Percentiles rank a stretch among this genome's conserved stretches.
Evolutionary conservation across 2,113 vertebrate species (phyloP).

Genomic region (Onychostruthus taczanowskii): DNA sequence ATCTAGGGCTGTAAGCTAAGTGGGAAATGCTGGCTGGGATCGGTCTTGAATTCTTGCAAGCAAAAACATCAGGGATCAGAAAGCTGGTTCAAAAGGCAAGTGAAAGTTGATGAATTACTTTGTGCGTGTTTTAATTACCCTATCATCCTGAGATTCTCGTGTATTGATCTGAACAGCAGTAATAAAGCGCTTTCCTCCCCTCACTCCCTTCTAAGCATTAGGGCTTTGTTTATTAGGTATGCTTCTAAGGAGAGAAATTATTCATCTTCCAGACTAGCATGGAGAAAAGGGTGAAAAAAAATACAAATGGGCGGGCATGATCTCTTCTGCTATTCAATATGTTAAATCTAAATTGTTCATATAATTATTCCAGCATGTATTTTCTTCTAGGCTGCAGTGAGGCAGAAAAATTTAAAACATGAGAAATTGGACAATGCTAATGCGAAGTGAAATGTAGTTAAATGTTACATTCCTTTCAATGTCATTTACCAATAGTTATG

Average conservation of each 20-base stretch:
- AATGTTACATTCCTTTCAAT: slow-evolving; percentile 70
- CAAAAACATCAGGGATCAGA: slow-evolving; percentile 69
- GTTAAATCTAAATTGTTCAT: slow-evolving; percentile 78
- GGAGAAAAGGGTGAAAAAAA: neutral
- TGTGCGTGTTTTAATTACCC: slow-evolving; percentile 74
- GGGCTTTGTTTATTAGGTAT: slow-evolving; percentile 69
- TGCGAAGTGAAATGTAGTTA: slow-evolving; percentile 74
- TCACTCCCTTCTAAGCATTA: slow-evolving; percentile 51
- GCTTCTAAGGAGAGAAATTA: slow-evolving; percentile 73
- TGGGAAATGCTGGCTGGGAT: slow-evolving; percentile 62
- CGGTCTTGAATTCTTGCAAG: slow-evolving; percentile 62
- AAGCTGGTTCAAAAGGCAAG: slow-evolving; percentile 64
- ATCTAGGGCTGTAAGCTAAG: slow-evolving; percentile 66
- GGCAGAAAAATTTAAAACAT: slow-evolving; percentile 78
- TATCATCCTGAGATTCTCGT: slow-evolving; percentile 78
- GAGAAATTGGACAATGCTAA: slow-evolving; percentile 77
- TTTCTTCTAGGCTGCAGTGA: slow-evolving; percentile 76
- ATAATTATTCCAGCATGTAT: slow-evolving; percentile 78
- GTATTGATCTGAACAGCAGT: slow-evolving; percentile 75
- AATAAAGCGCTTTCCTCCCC: slow-evolving; percentile 63
- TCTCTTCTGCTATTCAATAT: slow-evolving; percentile 74
- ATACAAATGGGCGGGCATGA: slow-evolving; percentile 70
- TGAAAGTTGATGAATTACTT: slow-evolving; percentile 72
- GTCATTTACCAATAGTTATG: slow-evolving; percentile 67
- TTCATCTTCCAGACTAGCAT: slow-evolving; percentile 69